These are phyloP conservation scores for Tadarida brasiliensis DNA, from an alignment of 2,797 vertebrate species.

Conservation along the genomic window DNA sequence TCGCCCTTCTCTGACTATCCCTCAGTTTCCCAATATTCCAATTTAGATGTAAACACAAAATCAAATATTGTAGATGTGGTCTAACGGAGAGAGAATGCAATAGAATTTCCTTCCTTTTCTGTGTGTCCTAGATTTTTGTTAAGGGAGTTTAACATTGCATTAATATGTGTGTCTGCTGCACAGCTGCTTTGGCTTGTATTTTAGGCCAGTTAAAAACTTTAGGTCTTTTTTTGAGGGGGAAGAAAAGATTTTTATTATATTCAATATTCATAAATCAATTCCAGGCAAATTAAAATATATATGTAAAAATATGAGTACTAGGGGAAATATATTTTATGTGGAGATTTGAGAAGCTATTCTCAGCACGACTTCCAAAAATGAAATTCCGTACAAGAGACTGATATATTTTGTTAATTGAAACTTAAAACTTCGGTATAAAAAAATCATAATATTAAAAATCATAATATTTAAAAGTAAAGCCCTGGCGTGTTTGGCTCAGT, in stretches of 20 bases:
- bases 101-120: not conserved
- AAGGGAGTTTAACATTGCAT: conserved; percentile 13
- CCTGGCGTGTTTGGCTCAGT: no score
- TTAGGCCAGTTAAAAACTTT: conserved; percentile 24
- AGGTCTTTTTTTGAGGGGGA: not conserved
- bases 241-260: not conserved
- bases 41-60: conserved; percentile 35
- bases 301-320: not conserved
- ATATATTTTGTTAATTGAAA: not conserved
- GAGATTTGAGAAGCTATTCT: not conserved
- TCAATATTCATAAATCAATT: conserved; percentile 13
- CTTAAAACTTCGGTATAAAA: not conserved
- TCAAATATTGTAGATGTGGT: not conserved
- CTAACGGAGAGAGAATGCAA: not conserved
- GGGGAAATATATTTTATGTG: conserved; percentile 32
- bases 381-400: not conserved
- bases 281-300: not conserved
- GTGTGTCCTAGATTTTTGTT: conserved; percentile 1
- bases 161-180: not conserved
- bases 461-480: not conserved
- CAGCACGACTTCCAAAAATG: not conserved
- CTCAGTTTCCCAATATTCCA: not conserved
- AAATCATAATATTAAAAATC: conserved; percentile 37
- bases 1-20: not conserved
- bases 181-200: not conserved